Evolutionary conservation across 2,113 vertebrate genomes (phyloP), one percentile per base, ranked within the genome.

Genomic region (Andinoacara biseriatus): DNA sequence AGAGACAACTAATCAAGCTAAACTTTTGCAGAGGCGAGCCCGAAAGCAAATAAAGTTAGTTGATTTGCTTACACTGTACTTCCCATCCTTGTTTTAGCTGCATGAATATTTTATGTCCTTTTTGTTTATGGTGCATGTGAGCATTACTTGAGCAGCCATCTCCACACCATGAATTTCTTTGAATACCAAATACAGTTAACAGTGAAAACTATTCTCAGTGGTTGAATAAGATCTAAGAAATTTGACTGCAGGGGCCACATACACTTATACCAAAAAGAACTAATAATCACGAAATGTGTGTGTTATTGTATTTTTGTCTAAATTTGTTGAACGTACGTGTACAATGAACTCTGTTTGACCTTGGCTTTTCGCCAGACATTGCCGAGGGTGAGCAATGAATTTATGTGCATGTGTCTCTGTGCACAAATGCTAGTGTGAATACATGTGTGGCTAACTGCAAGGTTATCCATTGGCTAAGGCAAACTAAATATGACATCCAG

Each of bases 101-200:
- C 78, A 92, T 94, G 82, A 88, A 94, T 94, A 92, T 94, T 94
- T 92, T 58, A 93, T 88, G 74, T 76, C 79, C 40, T 81, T 91
- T 88, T 93, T 93, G 90, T 93, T 93, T 91, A 90, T 92, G 91
- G 83, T 87, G 85, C 86, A 91, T 82, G 35, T 83, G 84, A 91
- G 85, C 90, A 88, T 90, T 93, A 91, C 84, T 83, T 79, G 79
- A 89, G 74, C 75, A 83, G 86, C 85, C 80, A 84, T 83, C 82
- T 86, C 81, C 74, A 76, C 78, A 67, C 75, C 58, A 72, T 89
- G 83, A 78, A 90, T 91, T 90, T 88, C 74, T 93, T 86, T 91
- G 60, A 92, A 89, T 88, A 87, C 60, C 86, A 90, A 90, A 93
- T 82, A 76, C 78, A 81, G 85, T 83, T 84, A 84, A 62, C 69